phyloP scores from a whole-genome alignment of 1,140 invertebrate species.

The Drosophila ironensis region DNA sequence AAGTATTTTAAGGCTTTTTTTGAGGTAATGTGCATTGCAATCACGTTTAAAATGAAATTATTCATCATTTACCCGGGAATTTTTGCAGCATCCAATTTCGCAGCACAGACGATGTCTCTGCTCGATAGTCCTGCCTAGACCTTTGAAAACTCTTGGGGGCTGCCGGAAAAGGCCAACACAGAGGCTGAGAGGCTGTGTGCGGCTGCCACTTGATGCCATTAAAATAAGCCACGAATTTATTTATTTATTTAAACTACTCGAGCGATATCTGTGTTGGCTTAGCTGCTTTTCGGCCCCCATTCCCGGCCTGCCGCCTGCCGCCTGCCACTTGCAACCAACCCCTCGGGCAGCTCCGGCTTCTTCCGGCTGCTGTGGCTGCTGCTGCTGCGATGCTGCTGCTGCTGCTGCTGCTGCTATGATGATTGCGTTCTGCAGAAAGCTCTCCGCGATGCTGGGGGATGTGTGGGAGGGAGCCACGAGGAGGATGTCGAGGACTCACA shows the following conservation, averaged over 20 bases:
- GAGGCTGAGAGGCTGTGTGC: neutral
- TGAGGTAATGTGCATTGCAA: too few relatives aligned
- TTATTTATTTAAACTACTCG: conserved; percentile 66
- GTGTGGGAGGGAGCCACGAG: neutral
- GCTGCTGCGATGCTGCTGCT: too few relatives aligned
- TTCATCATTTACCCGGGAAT: too few relatives aligned
- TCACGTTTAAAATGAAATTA: too few relatives aligned
- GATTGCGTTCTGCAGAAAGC: conserved; percentile 45
- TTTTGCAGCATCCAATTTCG: too few relatives aligned
- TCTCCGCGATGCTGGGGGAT: conserved; percentile 3
- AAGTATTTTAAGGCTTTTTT: too few relatives aligned
- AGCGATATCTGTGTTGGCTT: conserved; percentile 53
- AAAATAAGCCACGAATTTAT: conserved; percentile 51
- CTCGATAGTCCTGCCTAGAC: neutral
- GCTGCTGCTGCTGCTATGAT: conserved; percentile 19
- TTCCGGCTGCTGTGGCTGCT: too few relatives aligned
- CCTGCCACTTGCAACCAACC: neutral
- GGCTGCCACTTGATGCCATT: conserved; percentile 26
- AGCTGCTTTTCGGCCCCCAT: conserved; percentile 9
- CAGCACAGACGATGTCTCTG: too few relatives aligned
- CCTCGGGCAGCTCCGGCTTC: neutral
- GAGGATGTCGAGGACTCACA: conserved; percentile 5
- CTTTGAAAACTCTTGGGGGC: neutral
- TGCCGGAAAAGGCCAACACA: neutral
- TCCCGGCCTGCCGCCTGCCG: neutral